phyloP scores from a whole-genome alignment of 2,797 vertebrate species.

The Spinibarbus caldwelli region DNA sequence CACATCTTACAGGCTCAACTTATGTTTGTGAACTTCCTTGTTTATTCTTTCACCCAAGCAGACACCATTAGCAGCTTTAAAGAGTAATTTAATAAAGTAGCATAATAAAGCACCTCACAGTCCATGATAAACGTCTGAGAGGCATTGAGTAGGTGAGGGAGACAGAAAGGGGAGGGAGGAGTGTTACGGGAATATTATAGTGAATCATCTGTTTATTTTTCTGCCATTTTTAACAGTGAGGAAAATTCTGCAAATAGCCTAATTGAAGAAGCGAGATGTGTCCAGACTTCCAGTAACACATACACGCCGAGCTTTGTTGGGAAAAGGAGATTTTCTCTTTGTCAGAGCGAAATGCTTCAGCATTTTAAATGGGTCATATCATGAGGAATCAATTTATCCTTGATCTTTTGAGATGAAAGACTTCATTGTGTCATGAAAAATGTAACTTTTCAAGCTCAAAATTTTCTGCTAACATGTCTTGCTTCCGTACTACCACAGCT shows the following conservation, averaged over 20 bases:
- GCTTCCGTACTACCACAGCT: slow-evolving; percentile 2
- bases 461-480: not conserved
- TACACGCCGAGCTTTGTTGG: not conserved
- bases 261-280: slow-evolving; percentile 50
- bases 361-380: slow-evolving; percentile 21
- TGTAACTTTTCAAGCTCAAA: not conserved
- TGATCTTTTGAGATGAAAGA: slow-evolving; percentile 26
- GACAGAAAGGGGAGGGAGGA: slow-evolving; percentile 6
- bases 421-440: slow-evolving; percentile 16
- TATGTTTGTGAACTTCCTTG: slow-evolving; percentile 74
- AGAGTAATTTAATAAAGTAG: slow-evolving; percentile 78
- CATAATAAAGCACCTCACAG: slow-evolving; percentile 74
- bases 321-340: slow-evolving; percentile 9
- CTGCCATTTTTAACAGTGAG: slow-evolving; percentile 72
- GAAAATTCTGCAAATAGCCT: slow-evolving; percentile 74
- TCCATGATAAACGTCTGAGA: slow-evolving; percentile 33
- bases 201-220: slow-evolving; percentile 78
- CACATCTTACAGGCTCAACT: slow-evolving; percentile 58
- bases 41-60: slow-evolving; percentile 74
- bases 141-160: slow-evolving; percentile 20
- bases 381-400: slow-evolving; percentile 37
- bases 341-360: slow-evolving; percentile 1
- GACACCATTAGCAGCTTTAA: slow-evolving; percentile 77
- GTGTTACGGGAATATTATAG: slow-evolving; percentile 61
- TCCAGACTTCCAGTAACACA: slow-evolving; percentile 56